Evolutionary conservation across 1,140 invertebrate species (phyloP).

Genomic region (Drosophila yakuba): DNA sequence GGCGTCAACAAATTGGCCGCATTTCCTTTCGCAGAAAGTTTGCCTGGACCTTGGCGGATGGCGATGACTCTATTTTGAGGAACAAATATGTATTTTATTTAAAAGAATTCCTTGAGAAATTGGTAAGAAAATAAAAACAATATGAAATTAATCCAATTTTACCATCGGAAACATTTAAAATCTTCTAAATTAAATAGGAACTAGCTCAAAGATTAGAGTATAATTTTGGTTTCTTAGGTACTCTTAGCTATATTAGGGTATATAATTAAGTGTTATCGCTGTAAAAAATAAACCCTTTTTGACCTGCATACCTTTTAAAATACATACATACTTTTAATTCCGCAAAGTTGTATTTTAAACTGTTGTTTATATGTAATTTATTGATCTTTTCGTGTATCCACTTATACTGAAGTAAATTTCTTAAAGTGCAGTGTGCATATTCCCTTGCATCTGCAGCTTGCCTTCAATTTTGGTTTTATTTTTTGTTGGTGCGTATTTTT

Average conservation of each 20-base stretch:
- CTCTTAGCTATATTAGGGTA: no score
- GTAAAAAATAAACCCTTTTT: no score
- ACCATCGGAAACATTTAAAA: neutral
- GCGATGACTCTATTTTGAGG: constrained; percentile 57
- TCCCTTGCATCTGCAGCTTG: constrained; percentile 17
- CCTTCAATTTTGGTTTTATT: constrained; percentile 61
- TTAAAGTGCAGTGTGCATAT: constrained; percentile 1
- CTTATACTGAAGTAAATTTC: neutral
- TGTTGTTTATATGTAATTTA: neutral
- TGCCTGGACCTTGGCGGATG: constrained; percentile 17
- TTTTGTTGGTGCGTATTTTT: constrained; percentile 30
- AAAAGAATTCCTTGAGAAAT: no score
- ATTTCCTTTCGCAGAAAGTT: constrained; percentile 66
- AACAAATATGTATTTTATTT: constrained; percentile 3
- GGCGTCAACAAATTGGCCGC: constrained; percentile 73
- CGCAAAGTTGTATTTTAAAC: no score
- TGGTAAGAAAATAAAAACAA: no score
- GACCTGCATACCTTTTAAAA: no score
- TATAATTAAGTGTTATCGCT: no score
- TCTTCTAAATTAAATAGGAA: neutral
- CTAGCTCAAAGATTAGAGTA: no score
- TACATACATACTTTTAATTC: no score
- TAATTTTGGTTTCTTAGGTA: no score
- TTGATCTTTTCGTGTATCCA: neutral
- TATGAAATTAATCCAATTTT: no score